Percentiles rank a stretch among this genome's conserved stretches.
phyloP scores from a whole-genome alignment of 2,797 vertebrate species.

The Galagoides demidoff region DNA sequence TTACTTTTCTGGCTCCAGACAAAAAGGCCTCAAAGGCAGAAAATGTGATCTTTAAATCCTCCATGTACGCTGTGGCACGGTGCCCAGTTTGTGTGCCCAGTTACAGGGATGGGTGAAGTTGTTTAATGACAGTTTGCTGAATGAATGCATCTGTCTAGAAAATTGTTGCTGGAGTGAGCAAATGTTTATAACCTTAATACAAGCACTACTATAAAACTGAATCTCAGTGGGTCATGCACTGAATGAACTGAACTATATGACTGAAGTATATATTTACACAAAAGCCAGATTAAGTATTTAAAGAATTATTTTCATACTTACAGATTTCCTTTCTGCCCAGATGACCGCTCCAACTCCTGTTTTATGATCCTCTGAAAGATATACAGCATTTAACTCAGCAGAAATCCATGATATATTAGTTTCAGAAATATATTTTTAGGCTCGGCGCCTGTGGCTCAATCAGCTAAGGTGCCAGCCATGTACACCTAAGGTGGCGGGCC shows the following conservation, averaged over 20 bases:
- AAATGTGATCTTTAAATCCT: neutral
- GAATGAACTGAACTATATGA: neutral
- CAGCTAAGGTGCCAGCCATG: no score
- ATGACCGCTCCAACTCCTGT: constrained; percentile 97
- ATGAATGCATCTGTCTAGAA: neutral
- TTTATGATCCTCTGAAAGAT: constrained; percentile 96
- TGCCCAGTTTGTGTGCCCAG: neutral
- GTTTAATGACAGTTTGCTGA: constrained; percentile 38
- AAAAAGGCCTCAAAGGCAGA: neutral
- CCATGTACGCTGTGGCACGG: neutral
- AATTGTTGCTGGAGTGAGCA: neutral
- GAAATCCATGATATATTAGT: constrained; percentile 14
- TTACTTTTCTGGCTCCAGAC: neutral
- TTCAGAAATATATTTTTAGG: neutral
- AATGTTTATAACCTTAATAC: constrained; percentile 32
- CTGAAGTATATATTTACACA: neutral
- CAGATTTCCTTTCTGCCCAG: constrained; percentile 93
- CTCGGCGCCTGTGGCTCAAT: no score
- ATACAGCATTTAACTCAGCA: constrained; percentile 74
- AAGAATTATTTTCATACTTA: constrained; percentile 86
- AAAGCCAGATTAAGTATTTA: constrained; percentile 49
- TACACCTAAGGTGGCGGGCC: no score
- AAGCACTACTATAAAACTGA: constrained; percentile 32
- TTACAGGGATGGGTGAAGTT: neutral
- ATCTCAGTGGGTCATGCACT: neutral